Evolutionary conservation across 2,113 vertebrate genomes (phyloP).

Genomic region (Panurus biarmicus): DNA sequence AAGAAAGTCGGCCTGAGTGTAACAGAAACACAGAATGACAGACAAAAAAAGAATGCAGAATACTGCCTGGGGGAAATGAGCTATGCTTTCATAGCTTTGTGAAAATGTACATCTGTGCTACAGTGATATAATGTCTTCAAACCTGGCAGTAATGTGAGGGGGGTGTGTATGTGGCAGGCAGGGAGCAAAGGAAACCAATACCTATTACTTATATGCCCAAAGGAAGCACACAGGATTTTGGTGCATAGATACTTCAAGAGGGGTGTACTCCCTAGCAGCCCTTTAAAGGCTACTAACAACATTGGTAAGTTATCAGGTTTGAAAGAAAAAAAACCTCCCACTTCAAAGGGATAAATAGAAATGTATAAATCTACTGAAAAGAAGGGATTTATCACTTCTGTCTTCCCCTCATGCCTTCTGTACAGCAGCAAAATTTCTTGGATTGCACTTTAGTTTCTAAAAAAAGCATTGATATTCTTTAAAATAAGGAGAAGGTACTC

Average conservation of each 20-base stretch:
- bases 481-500: neutral
- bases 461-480: neutral
- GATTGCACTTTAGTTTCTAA: neutral
- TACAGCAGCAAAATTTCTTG: neutral
- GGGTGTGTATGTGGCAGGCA: neutral
- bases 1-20: neutral
- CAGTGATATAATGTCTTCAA: neutral
- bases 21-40: conserved; percentile 34
- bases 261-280: neutral
- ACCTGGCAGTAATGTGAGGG: neutral
- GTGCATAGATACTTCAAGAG: neutral
- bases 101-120: conserved; percentile 41
- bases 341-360: neutral
- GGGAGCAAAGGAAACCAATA: neutral
- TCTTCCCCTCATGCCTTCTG: neutral
- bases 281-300: neutral
- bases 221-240: neutral
- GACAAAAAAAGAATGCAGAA: conserved; percentile 49
- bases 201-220: neutral
- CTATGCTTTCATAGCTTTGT: conserved; percentile 7
- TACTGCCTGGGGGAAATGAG: conserved; percentile 21
- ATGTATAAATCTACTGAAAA: neutral
- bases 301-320: neutral
- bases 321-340: neutral
- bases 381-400: neutral